These are phyloP conservation scores for Anarrhichthys ocellatus DNA, from an alignment of 2,113 vertebrate genomes.

Conservation along the genomic window DNA sequence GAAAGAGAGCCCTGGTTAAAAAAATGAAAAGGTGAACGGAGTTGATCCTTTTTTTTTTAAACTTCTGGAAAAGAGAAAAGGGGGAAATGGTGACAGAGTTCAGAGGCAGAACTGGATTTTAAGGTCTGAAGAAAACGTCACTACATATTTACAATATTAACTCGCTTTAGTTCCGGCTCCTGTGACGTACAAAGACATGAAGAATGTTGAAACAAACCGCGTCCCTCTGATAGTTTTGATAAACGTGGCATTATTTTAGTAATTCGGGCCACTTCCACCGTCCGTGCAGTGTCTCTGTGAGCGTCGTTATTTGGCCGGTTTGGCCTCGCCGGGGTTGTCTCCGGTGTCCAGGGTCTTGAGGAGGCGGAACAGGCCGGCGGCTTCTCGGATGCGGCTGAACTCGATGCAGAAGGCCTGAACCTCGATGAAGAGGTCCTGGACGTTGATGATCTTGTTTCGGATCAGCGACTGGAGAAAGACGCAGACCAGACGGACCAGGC, in stretches of 20 bases:
- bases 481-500: conserved; percentile 96
- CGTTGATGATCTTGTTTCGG: conserved; percentile 98
- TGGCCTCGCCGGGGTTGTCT: conserved; percentile 90
- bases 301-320: conserved; percentile 85
- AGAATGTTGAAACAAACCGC: background rate
- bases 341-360: conserved; percentile 97
- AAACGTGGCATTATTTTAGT: background rate
- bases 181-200: background rate
- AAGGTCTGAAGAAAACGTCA: background rate
- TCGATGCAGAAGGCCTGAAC: conserved; percentile 99
- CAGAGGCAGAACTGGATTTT: background rate
- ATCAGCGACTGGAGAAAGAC: conserved; percentile 99
- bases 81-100: background rate
- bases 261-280: background rate
- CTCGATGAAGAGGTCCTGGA: conserved; percentile 99
- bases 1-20: conserved; percentile 5
- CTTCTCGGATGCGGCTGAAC: conserved; percentile 97
- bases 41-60: background rate
- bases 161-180: background rate
- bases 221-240: background rate
- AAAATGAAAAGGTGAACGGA: background rate
- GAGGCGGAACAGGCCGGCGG: conserved; percentile 95
- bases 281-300: background rate
- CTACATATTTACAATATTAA: conserved; percentile 46
- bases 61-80: background rate